phyloP scores from a whole-genome alignment of 1,140 invertebrate genomes.

The Ceratoteleas bidentatus region DNA sequence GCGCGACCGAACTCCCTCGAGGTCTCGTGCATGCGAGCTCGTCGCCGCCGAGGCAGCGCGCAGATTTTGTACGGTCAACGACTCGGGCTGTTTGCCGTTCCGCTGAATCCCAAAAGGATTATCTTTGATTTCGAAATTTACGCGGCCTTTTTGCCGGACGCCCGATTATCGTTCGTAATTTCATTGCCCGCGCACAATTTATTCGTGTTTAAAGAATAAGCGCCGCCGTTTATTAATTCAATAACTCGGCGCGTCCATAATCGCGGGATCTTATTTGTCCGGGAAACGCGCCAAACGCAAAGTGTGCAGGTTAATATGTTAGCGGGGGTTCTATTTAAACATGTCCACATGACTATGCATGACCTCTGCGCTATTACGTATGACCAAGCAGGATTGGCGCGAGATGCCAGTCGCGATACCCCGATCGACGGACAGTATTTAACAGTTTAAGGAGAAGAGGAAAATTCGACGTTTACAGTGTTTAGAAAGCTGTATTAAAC shows the following conservation, averaged over 20 bases:
- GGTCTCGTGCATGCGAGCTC: constrained; percentile 60
- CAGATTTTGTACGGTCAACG: constrained; percentile 65
- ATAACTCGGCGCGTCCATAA: constrained; percentile 14
- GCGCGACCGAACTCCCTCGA: constrained; percentile 67
- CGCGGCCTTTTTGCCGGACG: not conserved
- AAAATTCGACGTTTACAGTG: too few species aligned
- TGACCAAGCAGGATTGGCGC: constrained; percentile 35
- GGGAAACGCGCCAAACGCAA: constrained; percentile 30
- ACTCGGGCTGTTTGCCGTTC: constrained; percentile 56
- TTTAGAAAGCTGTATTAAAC: too few species aligned
- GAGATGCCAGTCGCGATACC: constrained; percentile 9
- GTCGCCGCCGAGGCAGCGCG: constrained; percentile 51
- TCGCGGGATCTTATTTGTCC: constrained; percentile 31
- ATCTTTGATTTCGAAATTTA: constrained; percentile 59
- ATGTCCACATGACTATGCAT: constrained; percentile 53
- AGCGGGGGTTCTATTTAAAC: constrained; percentile 34
- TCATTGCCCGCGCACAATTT: constrained; percentile 4
- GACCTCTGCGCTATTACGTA: constrained; percentile 35
- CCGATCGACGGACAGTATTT: too few species aligned
- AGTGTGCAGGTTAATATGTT: constrained; percentile 17
- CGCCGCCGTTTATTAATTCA: constrained; percentile 9
- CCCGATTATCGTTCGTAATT: constrained; percentile 3
- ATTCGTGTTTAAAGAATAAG: constrained; percentile 19
- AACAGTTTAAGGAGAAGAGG: too few species aligned
- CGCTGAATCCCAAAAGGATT: constrained; percentile 55